A percentile compares a stretch with the other conserved stretches of the same genome.
phyloP scores from a whole-genome alignment of 2,888 invertebrate genomes.

The Sphaerophoria rueppellii region DNA sequence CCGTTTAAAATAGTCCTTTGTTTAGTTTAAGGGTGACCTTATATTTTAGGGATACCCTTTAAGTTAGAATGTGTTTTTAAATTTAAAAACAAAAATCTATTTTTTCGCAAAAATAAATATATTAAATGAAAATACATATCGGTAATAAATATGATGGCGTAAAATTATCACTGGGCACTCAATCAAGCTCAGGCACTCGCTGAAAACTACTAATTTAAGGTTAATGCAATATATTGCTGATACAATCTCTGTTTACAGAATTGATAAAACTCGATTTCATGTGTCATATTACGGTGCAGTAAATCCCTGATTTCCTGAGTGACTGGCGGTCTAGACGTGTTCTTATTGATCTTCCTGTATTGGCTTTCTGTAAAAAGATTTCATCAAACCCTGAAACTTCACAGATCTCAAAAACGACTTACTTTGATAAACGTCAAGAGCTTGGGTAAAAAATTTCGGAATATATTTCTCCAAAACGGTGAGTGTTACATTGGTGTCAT shows the following conservation, averaged over 20 bases:
- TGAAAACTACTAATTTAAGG: conserved; percentile 11
- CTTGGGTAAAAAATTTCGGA: conserved; percentile 90
- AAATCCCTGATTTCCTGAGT: conserved; percentile 90
- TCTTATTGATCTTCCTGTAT: conserved; percentile 82
- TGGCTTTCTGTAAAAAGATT: conserved; percentile 42
- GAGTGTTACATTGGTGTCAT: conserved; percentile 91
- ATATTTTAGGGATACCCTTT: too few species aligned
- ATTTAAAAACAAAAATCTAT: too few species aligned
- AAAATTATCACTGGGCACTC: too few species aligned
- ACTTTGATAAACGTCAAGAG: conserved; percentile 79
- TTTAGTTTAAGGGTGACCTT: too few species aligned
- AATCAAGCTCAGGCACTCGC: too few species aligned
- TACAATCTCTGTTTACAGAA: conserved; percentile 92
- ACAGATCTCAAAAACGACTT: conserved; percentile 24
- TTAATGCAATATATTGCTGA: conserved; percentile 87
- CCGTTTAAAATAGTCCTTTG: too few species aligned
- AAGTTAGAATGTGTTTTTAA: too few species aligned
- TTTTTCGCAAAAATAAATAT: too few species aligned
- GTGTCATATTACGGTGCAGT: conserved; percentile 90
- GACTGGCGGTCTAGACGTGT: conserved; percentile 91
- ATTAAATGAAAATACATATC: too few species aligned
- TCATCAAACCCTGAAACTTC: not conserved
- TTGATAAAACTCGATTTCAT: conserved; percentile 94
- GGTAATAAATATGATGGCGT: too few species aligned
- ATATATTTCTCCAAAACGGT: conserved; percentile 91